Percentiles rank a stretch among this genome's conserved stretches.
Evolutionary conservation across 2,888 invertebrate species (phyloP).

Genomic region (Andrena hattorfiana): DNA sequence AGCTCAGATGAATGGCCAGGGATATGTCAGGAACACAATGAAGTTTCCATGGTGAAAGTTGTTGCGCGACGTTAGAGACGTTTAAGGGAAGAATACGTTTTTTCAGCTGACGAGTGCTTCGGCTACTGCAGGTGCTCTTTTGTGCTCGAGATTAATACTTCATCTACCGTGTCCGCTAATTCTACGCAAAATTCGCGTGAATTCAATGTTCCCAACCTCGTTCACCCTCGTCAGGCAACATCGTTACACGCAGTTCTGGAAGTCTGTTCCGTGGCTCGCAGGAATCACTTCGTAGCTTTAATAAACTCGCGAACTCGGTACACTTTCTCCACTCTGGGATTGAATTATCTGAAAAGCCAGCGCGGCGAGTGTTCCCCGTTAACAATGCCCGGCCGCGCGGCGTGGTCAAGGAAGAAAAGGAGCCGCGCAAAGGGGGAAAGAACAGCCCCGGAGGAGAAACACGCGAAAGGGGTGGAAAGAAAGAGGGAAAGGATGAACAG

Average conservation of each 20-base stretch:
- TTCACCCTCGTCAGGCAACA: too few species aligned
- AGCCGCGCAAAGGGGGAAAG: not conserved
- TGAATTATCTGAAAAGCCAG: conserved; percentile 26
- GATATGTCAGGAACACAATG: not conserved
- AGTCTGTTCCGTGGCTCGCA: too few species aligned
- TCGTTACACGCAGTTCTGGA: too few species aligned
- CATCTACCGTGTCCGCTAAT: too few species aligned
- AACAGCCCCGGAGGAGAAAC: not conserved
- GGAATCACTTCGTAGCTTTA: too few species aligned
- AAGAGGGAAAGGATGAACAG: not conserved
- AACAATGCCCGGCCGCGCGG: conserved; percentile 13
- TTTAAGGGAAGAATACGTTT: not conserved
- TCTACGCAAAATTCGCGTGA: too few species aligned
- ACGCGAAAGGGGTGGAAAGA: not conserved
- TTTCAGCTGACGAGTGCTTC: too few species aligned
- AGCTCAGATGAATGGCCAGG: conserved; percentile 4
- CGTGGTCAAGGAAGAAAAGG: not conserved
- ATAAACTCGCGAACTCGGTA: too few species aligned
- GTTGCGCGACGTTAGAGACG: not conserved
- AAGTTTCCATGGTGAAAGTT: not conserved
- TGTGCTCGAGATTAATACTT: too few species aligned
- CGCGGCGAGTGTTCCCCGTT: conserved; percentile 17
- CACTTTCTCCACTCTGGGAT: conserved; percentile 9
- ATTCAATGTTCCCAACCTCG: too few species aligned
- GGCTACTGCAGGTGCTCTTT: too few species aligned